Evolutionary conservation across 2,797 vertebrate genomes (phyloP).

Genomic region (Nyctibius grandis): DNA sequence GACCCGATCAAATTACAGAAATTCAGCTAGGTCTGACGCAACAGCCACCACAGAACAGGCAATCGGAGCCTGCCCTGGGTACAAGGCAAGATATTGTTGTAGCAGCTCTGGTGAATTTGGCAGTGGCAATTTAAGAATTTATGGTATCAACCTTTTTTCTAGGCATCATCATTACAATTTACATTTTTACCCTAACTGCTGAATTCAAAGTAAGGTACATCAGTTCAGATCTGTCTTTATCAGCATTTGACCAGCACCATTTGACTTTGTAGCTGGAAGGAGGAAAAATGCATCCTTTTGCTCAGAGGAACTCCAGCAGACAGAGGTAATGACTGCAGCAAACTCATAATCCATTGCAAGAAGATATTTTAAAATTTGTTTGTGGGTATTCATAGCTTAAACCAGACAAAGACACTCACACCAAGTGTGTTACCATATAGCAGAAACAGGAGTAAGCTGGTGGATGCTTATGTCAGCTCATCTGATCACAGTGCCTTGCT

Average conservation of each 20-base stretch:
- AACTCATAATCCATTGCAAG: neutral
- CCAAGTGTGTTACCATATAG: neutral
- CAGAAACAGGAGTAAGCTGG: neutral
- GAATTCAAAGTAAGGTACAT: neutral
- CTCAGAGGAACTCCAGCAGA: neutral
- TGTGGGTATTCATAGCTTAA: neutral
- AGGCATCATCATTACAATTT: neutral
- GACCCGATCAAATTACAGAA: neutral
- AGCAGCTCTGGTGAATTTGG: neutral
- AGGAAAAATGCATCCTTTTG: neutral
- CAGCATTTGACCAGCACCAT: neutral
- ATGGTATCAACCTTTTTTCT: neutral
- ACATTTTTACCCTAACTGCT: neutral
- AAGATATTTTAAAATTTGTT: accelerated
- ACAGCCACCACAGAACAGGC: neutral
- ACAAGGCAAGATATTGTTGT: neutral
- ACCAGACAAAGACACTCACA: neutral
- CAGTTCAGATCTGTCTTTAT: neutral
- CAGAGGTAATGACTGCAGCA: neutral
- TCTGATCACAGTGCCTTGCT: neutral
- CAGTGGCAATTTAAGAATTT: neutral
- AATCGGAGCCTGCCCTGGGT: neutral
- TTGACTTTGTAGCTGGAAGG: neutral
- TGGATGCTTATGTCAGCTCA: neutral
- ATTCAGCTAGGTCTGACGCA: neutral